Base-by-base conservation (phyloP, 2,113 vertebrate species). In the Chamaetylas fuelleborni region DNA sequence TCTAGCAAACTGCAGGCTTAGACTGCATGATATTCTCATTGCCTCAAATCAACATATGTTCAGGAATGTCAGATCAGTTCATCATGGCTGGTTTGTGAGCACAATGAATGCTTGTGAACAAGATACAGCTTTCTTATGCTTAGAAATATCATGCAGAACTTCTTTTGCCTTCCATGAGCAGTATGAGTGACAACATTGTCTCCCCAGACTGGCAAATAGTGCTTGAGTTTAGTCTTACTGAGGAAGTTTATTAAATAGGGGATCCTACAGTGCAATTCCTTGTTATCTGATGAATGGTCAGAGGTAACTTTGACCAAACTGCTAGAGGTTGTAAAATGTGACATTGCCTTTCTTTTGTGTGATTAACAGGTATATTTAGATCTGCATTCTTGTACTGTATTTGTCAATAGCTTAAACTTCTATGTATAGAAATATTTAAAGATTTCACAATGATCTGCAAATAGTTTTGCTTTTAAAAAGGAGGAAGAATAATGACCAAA, bases 61-160 rank as follows among this genome's bases (percentile, higher is more conserved):
- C 33, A 6, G 26, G 24, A 14, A 29, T 3, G 4, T 78, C 40
- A 58, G 56, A 53, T 65, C 25, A 23, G 33, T 90, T 87, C 66
- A 11, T 81, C 20, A 2, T 24, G 33, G 31, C 38, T 57, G 7
- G 23, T 74, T 26, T 67, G 48, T n/a, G 57, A 72, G 48, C 40
- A 18, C 1, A 1, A 6, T 0, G 0, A 29, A 50, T n/a, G 7
- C 57, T 74, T 10, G 2, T 20, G 33, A 54, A 18, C 29, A 47
- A 61, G 29, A 11, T 29, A 7, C 40, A 45, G 57, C 43, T 66
- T 85, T 66, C 24, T 53, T 64, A 2, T 23, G 12, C 61, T 81
- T 70, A 54, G 47, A 71, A 85, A 36, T 14, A 70, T 4, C 15
- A 25, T 34, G 29, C 38, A 64, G 61, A 54, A 19, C 43, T 74